phyloP scores from a whole-genome alignment of 64 coral and sea anemone genomes.

The Dendronephthya gigantea region DNA sequence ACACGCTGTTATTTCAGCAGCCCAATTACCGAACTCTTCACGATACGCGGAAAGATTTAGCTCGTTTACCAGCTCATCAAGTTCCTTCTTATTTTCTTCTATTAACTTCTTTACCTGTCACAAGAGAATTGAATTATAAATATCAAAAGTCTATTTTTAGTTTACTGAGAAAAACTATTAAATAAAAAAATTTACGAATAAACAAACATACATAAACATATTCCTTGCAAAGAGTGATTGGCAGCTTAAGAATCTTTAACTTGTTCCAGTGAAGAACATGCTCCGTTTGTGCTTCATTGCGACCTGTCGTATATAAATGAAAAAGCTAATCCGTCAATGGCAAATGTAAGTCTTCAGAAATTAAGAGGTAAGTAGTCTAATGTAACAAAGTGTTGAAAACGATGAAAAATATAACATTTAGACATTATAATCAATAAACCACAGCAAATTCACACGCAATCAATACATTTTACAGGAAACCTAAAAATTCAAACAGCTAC shows the following conservation, averaged over 20 bases:
- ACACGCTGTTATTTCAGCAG: neutral
- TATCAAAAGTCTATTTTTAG: neutral
- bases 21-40: neutral
- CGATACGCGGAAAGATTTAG: neutral
- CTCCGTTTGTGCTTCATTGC: neutral
- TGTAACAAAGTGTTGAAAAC: neutral
- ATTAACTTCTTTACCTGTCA: neutral
- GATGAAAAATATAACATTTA: too few species aligned
- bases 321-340: too few species aligned
- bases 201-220: conserved; percentile 1
- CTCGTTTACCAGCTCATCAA: neutral
- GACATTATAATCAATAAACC: neutral
- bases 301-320: neutral
- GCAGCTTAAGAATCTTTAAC: neutral
- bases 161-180: neutral
- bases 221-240: neutral
- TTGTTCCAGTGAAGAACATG: conserved; percentile 7
- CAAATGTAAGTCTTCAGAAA: neutral
- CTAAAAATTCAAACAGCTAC: too few species aligned
- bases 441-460: neutral
- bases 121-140: neutral
- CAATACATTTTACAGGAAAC: too few species aligned
- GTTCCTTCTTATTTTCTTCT: neutral
- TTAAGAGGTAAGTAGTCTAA: too few species aligned
- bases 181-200: neutral